phyloP scores from a whole-genome alignment of 2,113 vertebrate species.

The Ageneiosus marmoratus region DNA sequence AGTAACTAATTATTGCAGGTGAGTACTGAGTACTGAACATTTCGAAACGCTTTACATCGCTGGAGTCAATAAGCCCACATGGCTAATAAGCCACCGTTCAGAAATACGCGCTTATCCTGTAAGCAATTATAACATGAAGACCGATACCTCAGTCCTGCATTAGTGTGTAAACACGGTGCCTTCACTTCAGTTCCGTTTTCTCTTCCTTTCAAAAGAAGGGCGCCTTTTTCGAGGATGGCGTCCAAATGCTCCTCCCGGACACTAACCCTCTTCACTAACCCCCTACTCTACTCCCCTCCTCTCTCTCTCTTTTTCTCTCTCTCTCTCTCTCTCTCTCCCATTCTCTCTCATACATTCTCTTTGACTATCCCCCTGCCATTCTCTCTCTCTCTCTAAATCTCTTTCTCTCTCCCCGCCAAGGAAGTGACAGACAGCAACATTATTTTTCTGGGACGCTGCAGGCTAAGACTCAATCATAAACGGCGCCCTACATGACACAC shows the following conservation, averaged over 20 bases:
- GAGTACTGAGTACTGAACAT: neutral
- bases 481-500: neutral
- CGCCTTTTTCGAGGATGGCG: slow-evolving; percentile 75
- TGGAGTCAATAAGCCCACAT: neutral
- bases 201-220: slow-evolving; percentile 70
- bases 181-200: slow-evolving; percentile 43
- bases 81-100: neutral
- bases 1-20: neutral
- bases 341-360: too few species aligned
- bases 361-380: neutral
- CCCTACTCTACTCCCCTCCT: slow-evolving; percentile 51
- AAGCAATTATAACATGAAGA: neutral
- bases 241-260: slow-evolving; percentile 68
- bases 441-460: slow-evolving; percentile 16
- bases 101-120: neutral
- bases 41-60: neutral
- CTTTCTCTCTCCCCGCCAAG: neutral
- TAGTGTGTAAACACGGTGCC: slow-evolving; percentile 52
- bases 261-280: slow-evolving; percentile 23
- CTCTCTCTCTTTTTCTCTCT: slow-evolving; percentile 57
- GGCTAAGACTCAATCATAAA: neutral
- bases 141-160: slow-evolving; percentile 72
- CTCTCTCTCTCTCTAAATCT: slow-evolving; percentile 58
- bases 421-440: slow-evolving; percentile 49
- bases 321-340: slow-evolving; percentile 56